Evolutionary conservation across 2,797 vertebrate species (phyloP), one percentile per base, ranked within the genome.

Genomic region (Ptychobarbus kaznakovi): DNA sequence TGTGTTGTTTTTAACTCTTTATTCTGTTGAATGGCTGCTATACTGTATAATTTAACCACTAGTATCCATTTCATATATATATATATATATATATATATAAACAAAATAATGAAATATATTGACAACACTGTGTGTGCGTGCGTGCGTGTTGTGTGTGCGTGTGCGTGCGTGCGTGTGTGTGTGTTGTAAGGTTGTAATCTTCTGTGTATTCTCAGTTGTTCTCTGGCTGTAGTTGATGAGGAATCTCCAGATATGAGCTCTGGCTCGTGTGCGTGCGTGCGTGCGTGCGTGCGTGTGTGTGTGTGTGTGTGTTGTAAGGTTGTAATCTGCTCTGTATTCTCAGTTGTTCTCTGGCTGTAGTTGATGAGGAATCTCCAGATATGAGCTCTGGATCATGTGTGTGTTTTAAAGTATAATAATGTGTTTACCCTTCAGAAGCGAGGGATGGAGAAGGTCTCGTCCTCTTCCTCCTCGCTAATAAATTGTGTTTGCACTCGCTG

Each of bases 401-500:
- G 12, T 72, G 75, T 42, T 77, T 81, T 58, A 49, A 88, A 88
- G 80, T 58, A 72, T 20, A 22, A 49, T 82, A 90, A 85, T 87
- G 28, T 63, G 42, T 86, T 88, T 88, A 89, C 87, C 88, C 87
- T 88, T 87, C 87, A 83, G 81, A n/a, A 76, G 42, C 40, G 51
- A 32, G 61, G 22, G 61, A 28, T 63, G 16, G 10, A 25, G 58
- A 42, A 75, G 42, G 61, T 81, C 40, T 38, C 49, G 42, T 82
- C 78, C 70, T 80, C 80, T 63, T 82, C 78, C 79, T 51, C 75
- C 78, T 81, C 73, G 9, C 80, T 88, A 77, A 86, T 85, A 89
- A 89, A 87, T 87, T 88, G 82, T 22, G 82, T 90, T 87, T 89
- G 81, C 84, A 78, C 83, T 88, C 49, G 69, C 40, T 61, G 85